A percentile compares a stretch with the other conserved stretches of the same genome.
Evolutionary conservation across 2,113 vertebrate genomes (phyloP).

Genomic region (Apteryx owenii): DNA sequence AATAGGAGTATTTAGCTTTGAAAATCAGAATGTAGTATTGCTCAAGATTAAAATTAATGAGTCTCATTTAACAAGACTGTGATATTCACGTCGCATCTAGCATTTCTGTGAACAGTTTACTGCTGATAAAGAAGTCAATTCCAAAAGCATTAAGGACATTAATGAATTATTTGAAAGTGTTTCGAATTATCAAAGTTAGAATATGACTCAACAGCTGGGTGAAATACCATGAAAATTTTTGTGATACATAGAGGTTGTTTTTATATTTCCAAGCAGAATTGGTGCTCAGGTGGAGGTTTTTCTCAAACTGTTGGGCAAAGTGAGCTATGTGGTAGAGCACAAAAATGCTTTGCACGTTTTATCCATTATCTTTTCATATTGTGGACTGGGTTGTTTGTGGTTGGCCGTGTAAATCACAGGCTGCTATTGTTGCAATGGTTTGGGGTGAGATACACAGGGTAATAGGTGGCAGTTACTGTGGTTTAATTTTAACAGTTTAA

Average conservation of each 20-base stretch:
- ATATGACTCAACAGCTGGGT: neutral
- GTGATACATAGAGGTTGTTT: neutral
- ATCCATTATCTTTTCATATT: neutral
- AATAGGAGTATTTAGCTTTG: neutral
- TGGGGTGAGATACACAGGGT: neutral
- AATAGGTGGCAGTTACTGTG: neutral
- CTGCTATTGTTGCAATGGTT: neutral
- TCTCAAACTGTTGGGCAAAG: neutral
- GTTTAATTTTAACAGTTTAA: neutral
- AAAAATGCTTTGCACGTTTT: neutral
- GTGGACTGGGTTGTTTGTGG: neutral
- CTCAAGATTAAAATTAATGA: neutral
- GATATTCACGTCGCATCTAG: neutral
- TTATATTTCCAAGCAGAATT: neutral
- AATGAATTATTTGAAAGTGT: neutral
- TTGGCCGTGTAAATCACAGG: neutral
- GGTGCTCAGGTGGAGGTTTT: neutral
- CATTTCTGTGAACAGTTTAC: neutral
- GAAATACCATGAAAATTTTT: neutral
- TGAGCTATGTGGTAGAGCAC: neutral
- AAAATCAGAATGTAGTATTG: neutral
- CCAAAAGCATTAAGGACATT: neutral
- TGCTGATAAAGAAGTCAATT: constrained; percentile 1
- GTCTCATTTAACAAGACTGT: neutral
- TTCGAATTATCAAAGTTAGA: neutral